Conservation (phyloP, 2,113 vertebrate genomes). For the Australoheros scitulus region DNA sequence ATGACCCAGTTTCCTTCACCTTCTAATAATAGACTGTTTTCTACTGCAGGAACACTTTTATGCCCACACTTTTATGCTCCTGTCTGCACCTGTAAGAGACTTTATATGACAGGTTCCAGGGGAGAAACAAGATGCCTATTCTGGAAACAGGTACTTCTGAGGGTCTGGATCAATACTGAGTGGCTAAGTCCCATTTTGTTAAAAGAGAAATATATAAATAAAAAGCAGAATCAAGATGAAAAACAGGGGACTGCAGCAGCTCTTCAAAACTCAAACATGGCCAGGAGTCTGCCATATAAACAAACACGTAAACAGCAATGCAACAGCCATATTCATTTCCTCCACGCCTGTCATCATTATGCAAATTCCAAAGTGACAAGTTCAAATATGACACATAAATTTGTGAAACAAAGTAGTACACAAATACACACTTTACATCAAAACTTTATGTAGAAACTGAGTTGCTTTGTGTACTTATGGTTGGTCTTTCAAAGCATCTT, state of each 20-base stretch:
- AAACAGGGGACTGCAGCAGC: too few species aligned
- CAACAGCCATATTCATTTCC: neutral
- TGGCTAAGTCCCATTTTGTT: too few species aligned
- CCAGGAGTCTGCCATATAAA: neutral
- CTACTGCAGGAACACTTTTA: neutral
- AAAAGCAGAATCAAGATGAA: too few species aligned
- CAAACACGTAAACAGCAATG: rapidly evolving
- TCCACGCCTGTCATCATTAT: neutral
- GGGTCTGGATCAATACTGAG: neutral
- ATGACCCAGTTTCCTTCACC: neutral
- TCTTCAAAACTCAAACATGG: neutral
- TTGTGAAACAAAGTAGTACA: too few species aligned
- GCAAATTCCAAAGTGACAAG: neutral
- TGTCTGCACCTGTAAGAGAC: neutral
- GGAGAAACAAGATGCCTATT: neutral
- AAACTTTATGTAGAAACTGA: too few species aligned
- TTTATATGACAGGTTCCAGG: neutral
- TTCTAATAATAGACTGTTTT: neutral
- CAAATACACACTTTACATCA: too few species aligned
- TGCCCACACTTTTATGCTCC: neutral
- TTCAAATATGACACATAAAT: too few species aligned
- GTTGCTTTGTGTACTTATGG: neutral
- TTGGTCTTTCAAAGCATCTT: neutral
- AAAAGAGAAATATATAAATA: too few species aligned
- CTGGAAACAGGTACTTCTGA: neutral